Conservation (phyloP, 2,888 invertebrate genomes). For the Stenolophus ochropezus region DNA sequence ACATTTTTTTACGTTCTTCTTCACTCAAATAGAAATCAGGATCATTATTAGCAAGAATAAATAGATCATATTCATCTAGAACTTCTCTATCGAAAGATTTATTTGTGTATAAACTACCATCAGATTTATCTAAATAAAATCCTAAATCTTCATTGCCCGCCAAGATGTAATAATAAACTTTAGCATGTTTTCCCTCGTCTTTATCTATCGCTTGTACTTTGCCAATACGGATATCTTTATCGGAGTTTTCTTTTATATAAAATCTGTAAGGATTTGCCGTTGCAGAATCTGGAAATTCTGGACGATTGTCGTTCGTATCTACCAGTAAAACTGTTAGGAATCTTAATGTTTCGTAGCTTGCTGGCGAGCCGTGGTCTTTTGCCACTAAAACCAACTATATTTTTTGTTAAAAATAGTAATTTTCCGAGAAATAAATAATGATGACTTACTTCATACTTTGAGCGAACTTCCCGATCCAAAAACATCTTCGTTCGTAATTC, state of each 20-base stretch:
- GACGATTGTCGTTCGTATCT: slow-evolving; percentile 88
- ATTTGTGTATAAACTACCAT: slow-evolving; percentile 87
- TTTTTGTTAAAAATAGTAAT: neutral
- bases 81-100: slow-evolving; percentile 89
- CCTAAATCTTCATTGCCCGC: slow-evolving; percentile 85
- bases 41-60: slow-evolving; percentile 89
- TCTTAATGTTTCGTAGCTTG: slow-evolving; percentile 85
- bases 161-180: slow-evolving; percentile 88
- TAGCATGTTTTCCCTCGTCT: slow-evolving; percentile 87
- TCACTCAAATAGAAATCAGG: slow-evolving; percentile 81
- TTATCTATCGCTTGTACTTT: slow-evolving; percentile 83
- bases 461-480: slow-evolving; percentile 84
- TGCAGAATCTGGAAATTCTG: slow-evolving; percentile 81
- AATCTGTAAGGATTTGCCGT: slow-evolving; percentile 80
- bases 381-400: slow-evolving; percentile 86
- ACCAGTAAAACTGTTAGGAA: slow-evolving; percentile 84
- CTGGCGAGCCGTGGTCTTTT: slow-evolving; percentile 88
- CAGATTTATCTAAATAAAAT: slow-evolving; percentile 86
- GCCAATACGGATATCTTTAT: slow-evolving; percentile 80
- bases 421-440: neutral
- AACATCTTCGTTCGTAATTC: slow-evolving; percentile 87
- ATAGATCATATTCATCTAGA: slow-evolving; percentile 83
- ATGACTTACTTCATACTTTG: slow-evolving; percentile 78
- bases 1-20: slow-evolving; percentile 73
- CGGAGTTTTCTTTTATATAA: slow-evolving; percentile 82